Evolutionary conservation across 2,113 vertebrate species (phyloP).

Genomic region (Puntigrus tetrazona): DNA sequence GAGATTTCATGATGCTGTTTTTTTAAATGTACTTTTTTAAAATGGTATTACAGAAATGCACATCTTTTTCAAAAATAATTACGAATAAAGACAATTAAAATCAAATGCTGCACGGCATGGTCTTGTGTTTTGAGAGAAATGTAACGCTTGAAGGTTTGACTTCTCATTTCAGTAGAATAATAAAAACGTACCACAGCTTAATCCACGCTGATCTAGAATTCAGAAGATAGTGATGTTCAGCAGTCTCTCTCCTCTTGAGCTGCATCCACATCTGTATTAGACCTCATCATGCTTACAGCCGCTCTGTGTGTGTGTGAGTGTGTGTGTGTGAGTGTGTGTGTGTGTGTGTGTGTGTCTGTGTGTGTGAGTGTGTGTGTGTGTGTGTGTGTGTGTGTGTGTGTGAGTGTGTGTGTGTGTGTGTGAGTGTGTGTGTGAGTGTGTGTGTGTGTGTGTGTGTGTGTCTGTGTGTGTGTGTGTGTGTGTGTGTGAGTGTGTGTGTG

Average conservation of each 20-base stretch:
- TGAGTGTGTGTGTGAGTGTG: too few relatives aligned
- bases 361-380: too few relatives aligned
- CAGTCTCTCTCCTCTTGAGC: background rate
- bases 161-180: background rate
- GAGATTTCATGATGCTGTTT: too few relatives aligned
- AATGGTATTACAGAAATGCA: background rate
- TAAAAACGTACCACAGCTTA: background rate
- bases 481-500: too few relatives aligned
- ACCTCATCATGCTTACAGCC: slow-evolving; percentile 2
- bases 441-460: too few relatives aligned
- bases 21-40: background rate
- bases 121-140: background rate
- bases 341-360: too few relatives aligned
- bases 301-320: too few relatives aligned
- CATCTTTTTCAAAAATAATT: background rate
- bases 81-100: background rate
- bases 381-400: too few relatives aligned
- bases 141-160: background rate
- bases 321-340: too few relatives aligned
- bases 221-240: background rate
- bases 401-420: too few relatives aligned
- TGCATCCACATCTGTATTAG: background rate
- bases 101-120: background rate
- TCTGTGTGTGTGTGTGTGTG: too few relatives aligned
- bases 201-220: background rate